Percentiles rank a stretch among this genome's conserved stretches.
These are phyloP conservation scores for Luidia sarsii DNA, from an alignment of 53 echinoderm and acorn worm species.

Conservation along the genomic window DNA sequence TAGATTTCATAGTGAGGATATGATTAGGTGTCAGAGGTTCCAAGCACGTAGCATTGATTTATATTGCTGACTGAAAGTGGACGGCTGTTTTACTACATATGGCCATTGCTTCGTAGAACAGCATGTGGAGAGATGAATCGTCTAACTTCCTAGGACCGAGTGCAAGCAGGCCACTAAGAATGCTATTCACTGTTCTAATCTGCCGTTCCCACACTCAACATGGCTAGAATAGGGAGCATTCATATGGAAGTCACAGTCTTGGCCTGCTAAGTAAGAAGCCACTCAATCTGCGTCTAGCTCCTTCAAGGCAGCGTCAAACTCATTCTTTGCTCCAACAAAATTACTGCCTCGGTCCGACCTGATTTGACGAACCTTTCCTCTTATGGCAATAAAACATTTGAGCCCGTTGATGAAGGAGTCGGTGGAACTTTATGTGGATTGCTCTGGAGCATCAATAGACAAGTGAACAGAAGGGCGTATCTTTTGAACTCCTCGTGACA, in stretches of 20 bases:
- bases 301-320: constrained; percentile 33
- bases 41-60: background rate
- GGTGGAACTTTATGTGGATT: constrained; percentile 50
- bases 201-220: constrained; percentile 65
- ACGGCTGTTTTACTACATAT: background rate
- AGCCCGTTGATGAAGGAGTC: constrained; percentile 50
- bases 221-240: constrained; percentile 58
- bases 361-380: constrained; percentile 36
- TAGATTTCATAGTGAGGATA: constrained; percentile 50
- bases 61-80: background rate
- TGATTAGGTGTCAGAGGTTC: constrained; percentile 61
- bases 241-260: constrained; percentile 41
- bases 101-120: too few relatives aligned
- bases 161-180: too few relatives aligned
- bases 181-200: constrained; percentile 47
- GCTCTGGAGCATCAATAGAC: constrained; percentile 52
- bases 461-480: constrained; percentile 59
- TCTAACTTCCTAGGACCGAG: too few relatives aligned
- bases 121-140: too few relatives aligned
- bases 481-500: constrained; percentile 51
- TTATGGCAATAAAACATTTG: constrained; percentile 40
- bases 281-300: constrained; percentile 32
- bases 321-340: constrained; percentile 53
- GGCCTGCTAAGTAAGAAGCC: constrained; percentile 7
- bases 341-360: constrained; percentile 61